Conservation (phyloP, 2,113 vertebrate species). For the Trogon surrucura region DNA sequence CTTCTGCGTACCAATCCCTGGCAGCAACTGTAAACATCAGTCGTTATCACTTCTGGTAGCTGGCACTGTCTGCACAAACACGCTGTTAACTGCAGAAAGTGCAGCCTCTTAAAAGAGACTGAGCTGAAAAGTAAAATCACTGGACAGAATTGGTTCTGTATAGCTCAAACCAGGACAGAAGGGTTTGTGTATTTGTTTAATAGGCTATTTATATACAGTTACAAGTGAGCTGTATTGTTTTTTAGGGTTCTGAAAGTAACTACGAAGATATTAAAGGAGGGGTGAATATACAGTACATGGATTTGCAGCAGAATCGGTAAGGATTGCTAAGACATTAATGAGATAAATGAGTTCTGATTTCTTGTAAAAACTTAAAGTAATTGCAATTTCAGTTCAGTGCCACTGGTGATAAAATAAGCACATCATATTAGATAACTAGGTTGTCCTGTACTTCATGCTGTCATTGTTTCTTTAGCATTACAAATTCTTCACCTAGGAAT, state of each 20-base stretch:
- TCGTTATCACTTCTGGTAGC: too few relatives aligned
- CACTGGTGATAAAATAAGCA: neutral
- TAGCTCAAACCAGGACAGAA: neutral
- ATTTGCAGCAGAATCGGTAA: constrained; percentile 91
- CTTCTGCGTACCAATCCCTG: too few relatives aligned
- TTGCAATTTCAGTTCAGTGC: neutral
- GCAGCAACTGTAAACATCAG: too few relatives aligned
- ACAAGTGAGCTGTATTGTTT: neutral
- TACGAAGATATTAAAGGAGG: constrained; percentile 91
- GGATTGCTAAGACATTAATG: constrained; percentile 17
- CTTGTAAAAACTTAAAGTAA: neutral
- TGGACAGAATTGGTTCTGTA: too few relatives aligned
- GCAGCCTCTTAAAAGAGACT: too few relatives aligned
- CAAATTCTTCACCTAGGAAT: neutral
- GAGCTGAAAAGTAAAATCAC: too few relatives aligned
- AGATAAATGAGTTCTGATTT: neutral
- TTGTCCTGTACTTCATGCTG: neutral
- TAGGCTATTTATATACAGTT: neutral
- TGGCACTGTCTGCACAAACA: too few relatives aligned
- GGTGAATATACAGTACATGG: constrained; percentile 87
- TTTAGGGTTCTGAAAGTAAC: constrained; percentile 93
- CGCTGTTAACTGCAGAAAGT: too few relatives aligned
- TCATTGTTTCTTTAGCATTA: neutral
- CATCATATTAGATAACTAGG: neutral
- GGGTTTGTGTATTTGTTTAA: neutral